These are phyloP conservation scores for Spizaetus ornatus DNA, from an alignment of 2,113 vertebrate species.

Conservation along the genomic window DNA sequence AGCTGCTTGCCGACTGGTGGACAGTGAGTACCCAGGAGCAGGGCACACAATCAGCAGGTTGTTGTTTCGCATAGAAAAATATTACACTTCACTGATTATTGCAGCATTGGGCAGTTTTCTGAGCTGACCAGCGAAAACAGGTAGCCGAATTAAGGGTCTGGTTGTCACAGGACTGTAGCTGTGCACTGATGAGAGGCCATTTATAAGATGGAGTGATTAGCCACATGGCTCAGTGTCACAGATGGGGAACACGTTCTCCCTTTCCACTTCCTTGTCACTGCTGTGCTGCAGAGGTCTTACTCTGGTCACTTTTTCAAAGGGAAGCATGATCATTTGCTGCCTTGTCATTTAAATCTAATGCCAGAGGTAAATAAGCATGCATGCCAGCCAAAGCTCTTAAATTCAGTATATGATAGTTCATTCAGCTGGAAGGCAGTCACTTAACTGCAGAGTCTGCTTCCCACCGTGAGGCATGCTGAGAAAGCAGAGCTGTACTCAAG, in stretches of 20 bases:
- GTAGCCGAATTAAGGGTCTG: neutral
- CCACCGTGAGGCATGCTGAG: neutral
- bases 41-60: neutral
- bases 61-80: neutral
- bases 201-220: neutral
- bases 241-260: neutral
- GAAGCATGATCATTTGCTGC: neutral
- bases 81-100: neutral
- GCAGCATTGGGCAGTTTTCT: neutral
- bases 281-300: neutral
- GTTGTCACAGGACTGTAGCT: neutral
- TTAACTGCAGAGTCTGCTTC: neutral
- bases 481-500: neutral
- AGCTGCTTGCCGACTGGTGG: neutral
- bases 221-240: neutral
- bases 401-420: accelerated
- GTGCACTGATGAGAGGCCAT: neutral
- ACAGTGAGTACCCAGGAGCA: neutral
- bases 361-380: neutral
- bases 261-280: neutral
- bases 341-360: neutral
- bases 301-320: neutral
- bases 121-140: neutral
- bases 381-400: neutral
- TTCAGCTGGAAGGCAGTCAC: neutral